Evolutionary conservation across 2,888 invertebrate genomes (phyloP).

Genomic region (Agonopterix heracliana): DNA sequence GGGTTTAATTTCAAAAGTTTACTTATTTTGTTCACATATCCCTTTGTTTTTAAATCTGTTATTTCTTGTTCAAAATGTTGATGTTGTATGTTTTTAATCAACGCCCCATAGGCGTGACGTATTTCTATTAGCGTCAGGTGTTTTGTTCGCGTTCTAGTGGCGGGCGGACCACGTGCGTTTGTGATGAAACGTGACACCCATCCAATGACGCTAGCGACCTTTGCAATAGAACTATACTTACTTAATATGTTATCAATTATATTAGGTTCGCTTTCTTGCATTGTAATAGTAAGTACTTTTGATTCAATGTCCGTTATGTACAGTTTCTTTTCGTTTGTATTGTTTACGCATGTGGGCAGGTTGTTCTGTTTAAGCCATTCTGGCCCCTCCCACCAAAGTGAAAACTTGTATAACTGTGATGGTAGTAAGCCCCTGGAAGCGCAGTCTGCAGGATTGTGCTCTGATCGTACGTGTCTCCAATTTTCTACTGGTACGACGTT

Average conservation of each 20-base stretch:
- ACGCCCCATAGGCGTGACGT: background rate
- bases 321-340: background rate
- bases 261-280: background rate
- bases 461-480: conserved; percentile 4
- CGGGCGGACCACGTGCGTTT: background rate
- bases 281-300: background rate
- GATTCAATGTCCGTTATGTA: background rate
- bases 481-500: background rate
- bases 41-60: background rate
- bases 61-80: background rate
- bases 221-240: background rate
- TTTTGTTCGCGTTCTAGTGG: background rate
- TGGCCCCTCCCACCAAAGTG: background rate
- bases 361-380: background rate
- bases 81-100: background rate
- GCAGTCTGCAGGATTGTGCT: conserved; percentile 4
- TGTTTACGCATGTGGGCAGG: background rate
- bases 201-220: background rate
- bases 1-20: background rate
- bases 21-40: background rate
- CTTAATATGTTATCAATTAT: background rate
- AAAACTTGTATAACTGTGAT: background rate
- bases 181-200: background rate
- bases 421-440: background rate
- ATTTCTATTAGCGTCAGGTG: background rate